phyloP scores from a whole-genome alignment of 2,797 vertebrate species.

The Xenopus petersii region DNA sequence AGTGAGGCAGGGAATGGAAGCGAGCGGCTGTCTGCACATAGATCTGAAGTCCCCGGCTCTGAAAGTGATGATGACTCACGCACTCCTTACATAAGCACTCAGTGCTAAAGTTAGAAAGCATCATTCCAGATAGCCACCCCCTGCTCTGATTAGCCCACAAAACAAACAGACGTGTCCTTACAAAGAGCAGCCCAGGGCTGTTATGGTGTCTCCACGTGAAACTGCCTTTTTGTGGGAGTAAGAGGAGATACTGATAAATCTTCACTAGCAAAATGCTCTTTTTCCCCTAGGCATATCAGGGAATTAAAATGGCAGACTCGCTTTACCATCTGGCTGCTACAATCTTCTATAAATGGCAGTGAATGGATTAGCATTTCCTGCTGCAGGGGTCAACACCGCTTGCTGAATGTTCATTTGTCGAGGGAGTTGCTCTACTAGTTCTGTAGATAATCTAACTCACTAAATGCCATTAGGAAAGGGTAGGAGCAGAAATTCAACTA shows the following conservation, averaged over 20 bases:
- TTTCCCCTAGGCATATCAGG: no score
- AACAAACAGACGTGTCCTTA: conserved; percentile 8
- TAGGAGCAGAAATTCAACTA: no score
- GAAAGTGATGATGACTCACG: conserved; percentile 35
- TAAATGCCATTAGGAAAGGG: no score
- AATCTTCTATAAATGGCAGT: background rate
- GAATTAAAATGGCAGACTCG: no score
- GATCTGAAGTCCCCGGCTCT: conserved; percentile 31
- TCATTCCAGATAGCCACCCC: conserved; percentile 26
- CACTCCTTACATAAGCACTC: conserved; percentile 35
- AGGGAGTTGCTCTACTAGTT: no score
- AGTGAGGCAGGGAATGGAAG: background rate
- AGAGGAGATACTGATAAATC: no score
- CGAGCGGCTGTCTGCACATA: conserved; percentile 18
- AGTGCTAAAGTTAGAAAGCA: conserved; percentile 42
- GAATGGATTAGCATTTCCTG: no score
- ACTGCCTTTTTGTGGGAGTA: background rate
- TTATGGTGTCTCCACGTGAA: background rate
- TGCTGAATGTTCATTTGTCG: no score
- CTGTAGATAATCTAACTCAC: no score
- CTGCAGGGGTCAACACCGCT: no score
- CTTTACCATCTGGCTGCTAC: background rate
- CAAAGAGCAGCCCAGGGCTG: conserved; percentile 5
- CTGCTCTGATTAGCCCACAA: conserved; percentile 22
- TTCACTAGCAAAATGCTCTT: no score